Conservation (phyloP, 2,113 vertebrate species). For the Lichenostomus cassidix region DNA sequence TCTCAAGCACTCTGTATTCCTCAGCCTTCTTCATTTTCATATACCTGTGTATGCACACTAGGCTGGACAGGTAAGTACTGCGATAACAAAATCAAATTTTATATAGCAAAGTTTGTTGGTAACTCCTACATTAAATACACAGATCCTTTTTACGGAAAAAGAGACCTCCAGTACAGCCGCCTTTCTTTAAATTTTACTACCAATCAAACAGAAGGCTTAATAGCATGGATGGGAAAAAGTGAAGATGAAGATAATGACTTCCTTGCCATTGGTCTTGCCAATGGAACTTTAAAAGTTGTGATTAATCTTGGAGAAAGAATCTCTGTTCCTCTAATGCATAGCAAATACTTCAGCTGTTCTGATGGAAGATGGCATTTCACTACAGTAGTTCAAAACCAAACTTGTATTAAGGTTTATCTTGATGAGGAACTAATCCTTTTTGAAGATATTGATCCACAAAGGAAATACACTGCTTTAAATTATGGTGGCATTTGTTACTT, state of each 20-base stretch:
- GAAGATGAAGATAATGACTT: conserved; percentile 84
- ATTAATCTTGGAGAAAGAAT: conserved; percentile 84
- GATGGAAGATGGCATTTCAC: conserved; percentile 75
- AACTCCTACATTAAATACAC: conserved; percentile 83
- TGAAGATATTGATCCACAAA: conserved; percentile 80
- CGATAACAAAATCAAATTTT: conserved; percentile 62
- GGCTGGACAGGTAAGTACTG: conserved; percentile 82
- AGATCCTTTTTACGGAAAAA: conserved; percentile 74
- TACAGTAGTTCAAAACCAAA: conserved; percentile 77
- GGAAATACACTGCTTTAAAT: conserved; percentile 83
- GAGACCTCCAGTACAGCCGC: conserved; percentile 75
- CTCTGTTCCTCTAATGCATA: conserved; percentile 66
- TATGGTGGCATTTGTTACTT: conserved; percentile 81
- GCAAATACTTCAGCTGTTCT: conserved; percentile 67
- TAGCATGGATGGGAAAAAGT: conserved; percentile 83
- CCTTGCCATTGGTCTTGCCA: conserved; percentile 80
- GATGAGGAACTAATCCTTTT: conserved; percentile 73
- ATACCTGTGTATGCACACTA: conserved; percentile 78
- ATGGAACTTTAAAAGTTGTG: conserved; percentile 77
- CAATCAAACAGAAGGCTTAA: conserved; percentile 69
- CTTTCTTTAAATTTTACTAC: conserved; percentile 82
- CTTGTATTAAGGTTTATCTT: conserved; percentile 77
- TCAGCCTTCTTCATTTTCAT: conserved; percentile 44
- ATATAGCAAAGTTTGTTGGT: conserved; percentile 74
- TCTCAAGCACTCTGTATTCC: conserved; percentile 75